A percentile compares a stretch with the other conserved stretches of the same genome.
Conservation (phyloP, 2,113 vertebrate species). For the Tetraodon nigroviridis region DNA sequence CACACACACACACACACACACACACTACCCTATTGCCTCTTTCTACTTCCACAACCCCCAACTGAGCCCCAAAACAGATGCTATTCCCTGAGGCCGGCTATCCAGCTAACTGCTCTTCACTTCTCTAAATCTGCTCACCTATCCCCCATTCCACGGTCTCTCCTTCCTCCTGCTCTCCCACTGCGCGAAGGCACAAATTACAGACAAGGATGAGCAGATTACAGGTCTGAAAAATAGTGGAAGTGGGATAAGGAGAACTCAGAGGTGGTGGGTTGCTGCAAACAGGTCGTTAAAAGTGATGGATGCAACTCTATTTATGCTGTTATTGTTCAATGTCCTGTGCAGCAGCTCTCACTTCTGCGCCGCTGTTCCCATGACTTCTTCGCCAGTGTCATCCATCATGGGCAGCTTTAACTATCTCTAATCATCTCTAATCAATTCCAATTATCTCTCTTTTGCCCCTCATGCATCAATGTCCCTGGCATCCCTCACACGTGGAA, state of each 20-base stretch:
- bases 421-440: slow-evolving; percentile 66
- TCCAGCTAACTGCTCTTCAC: slow-evolving; percentile 51
- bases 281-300: slow-evolving; percentile 70
- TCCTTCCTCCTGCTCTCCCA: slow-evolving; percentile 71
- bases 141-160: slow-evolving; percentile 31
- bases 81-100: slow-evolving; percentile 58
- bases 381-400: slow-evolving; percentile 55
- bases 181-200: slow-evolving; percentile 71
- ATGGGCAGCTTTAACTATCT: slow-evolving; percentile 59
- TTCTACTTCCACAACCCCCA: slow-evolving; percentile 19
- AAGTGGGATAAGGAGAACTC: slow-evolving; percentile 54
- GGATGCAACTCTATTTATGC: slow-evolving; percentile 67
- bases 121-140: slow-evolving; percentile 50
- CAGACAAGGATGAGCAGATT: slow-evolving; percentile 69
- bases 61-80: slow-evolving; percentile 69
- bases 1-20: slow-evolving; percentile 37
- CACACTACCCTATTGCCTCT: slow-evolving; percentile 39
- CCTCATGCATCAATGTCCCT: slow-evolving; percentile 55
- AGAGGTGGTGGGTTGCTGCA: slow-evolving; percentile 40
- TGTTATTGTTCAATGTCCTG: slow-evolving; percentile 64
- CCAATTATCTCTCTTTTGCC: slow-evolving; percentile 55
- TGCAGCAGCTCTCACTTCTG: slow-evolving; percentile 35
- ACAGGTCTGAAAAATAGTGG: slow-evolving; percentile 63
- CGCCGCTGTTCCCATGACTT: slow-evolving; percentile 40
- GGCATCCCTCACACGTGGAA: slow-evolving; percentile 35